Percentiles rank a stretch among this genome's conserved stretches.
These are phyloP conservation scores for Prionailurus viverrinus DNA, from an alignment of 2,113 vertebrate species.

Conservation along the genomic window DNA sequence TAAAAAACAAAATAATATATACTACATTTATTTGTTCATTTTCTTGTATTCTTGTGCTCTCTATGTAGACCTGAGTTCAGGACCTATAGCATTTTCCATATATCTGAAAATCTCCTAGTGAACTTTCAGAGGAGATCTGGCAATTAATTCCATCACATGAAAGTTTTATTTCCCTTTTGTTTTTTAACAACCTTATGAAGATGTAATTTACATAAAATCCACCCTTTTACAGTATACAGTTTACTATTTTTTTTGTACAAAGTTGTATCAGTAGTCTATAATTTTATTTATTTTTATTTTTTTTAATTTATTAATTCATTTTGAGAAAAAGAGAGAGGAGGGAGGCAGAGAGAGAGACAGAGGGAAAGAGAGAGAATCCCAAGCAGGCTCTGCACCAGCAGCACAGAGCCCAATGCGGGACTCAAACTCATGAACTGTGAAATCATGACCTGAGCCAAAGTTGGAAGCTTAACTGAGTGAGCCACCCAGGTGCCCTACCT, in stretches of 20 bases:
- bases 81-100: not conserved
- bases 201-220: not conserved
- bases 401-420: fast-evolving
- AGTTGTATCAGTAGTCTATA: not conserved
- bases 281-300: not conserved
- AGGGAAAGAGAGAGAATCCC: not conserved
- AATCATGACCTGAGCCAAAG: not conserved
- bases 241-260: not conserved
- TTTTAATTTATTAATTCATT: not conserved
- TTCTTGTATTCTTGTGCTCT: not conserved
- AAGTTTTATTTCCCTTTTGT: not conserved
- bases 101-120: not conserved
- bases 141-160: not conserved
- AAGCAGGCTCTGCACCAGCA: not conserved
- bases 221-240: not conserved
- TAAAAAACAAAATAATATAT: not conserved
- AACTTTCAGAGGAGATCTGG: not conserved
- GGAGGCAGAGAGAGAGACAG: too few species aligned
- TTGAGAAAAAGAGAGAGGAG: too few species aligned
- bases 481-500: not conserved
- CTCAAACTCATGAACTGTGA: not conserved
- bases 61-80: not conserved
- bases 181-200: not conserved
- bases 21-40: not conserved
- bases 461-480: not conserved